These are phyloP conservation scores for Oreocharis arfaki DNA, from an alignment of 2,113 vertebrate species.

Conservation along the genomic window DNA sequence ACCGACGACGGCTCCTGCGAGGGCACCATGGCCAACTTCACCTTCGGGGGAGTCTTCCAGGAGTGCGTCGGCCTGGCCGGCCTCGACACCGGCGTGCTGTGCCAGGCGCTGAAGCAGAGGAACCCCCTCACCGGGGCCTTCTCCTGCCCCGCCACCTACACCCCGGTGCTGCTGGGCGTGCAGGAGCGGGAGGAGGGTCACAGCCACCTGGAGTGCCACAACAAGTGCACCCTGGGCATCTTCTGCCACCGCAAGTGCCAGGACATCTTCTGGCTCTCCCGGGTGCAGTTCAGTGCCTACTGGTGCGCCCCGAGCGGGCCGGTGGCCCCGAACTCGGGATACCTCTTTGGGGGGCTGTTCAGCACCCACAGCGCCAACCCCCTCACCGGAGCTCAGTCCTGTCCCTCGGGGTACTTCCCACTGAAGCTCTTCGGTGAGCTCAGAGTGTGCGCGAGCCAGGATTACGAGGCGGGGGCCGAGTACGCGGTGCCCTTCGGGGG, in stretches of 20 bases:
- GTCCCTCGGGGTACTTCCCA: constrained; percentile 71
- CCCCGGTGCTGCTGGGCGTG: constrained; percentile 62
- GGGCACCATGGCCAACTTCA: constrained; percentile 79
- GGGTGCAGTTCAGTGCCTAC: constrained; percentile 74
- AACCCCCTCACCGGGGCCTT: constrained; percentile 79
- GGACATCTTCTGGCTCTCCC: constrained; percentile 72
- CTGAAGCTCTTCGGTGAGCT: constrained; percentile 77
- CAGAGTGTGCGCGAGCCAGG: constrained; percentile 79
- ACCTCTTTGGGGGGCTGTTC: constrained; percentile 88
- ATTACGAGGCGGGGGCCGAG: constrained; percentile 72
- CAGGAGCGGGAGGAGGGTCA: constrained; percentile 79
- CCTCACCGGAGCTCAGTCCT: constrained; percentile 78
- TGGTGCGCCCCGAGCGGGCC: constrained; percentile 72
- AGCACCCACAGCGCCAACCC: constrained; percentile 72
- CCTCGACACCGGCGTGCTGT: constrained; percentile 44
- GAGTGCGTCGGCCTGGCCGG: constrained; percentile 58
- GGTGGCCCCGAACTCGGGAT: constrained; percentile 56
- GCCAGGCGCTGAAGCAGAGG: constrained; percentile 74
- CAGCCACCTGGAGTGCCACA: constrained; percentile 73
- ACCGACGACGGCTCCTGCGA: constrained; percentile 80
- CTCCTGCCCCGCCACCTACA: constrained; percentile 75
- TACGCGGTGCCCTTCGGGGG: constrained; percentile 83
- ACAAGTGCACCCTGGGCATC: neutral
- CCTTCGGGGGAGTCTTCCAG: constrained; percentile 87
- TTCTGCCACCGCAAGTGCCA: constrained; percentile 74